These are phyloP conservation scores for Arvicanthis niloticus DNA, from an alignment of 2,113 vertebrate species.

Conservation along the genomic window DNA sequence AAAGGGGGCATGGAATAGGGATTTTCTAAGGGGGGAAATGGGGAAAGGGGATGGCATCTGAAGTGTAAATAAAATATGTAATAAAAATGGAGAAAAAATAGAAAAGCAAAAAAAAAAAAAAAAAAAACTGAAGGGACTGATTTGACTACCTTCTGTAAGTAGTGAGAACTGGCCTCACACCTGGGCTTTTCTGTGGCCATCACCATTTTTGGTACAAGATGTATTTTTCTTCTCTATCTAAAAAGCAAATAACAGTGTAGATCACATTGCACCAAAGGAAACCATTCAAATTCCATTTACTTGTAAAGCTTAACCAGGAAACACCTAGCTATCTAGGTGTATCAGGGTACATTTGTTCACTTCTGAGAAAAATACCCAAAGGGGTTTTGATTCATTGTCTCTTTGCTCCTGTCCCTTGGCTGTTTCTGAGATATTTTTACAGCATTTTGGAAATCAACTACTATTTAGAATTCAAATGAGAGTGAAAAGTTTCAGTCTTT, in stretches of 20 bases:
- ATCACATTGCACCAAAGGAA: not conserved
- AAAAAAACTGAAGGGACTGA: not conserved
- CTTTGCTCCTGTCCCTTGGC: not conserved
- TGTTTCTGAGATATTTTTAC: not conserved
- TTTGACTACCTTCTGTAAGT: not conserved
- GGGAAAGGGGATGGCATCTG: no score
- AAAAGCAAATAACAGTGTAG: not conserved
- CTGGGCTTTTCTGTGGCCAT: not conserved
- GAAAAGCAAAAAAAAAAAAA: no score
- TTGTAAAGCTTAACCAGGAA: not conserved
- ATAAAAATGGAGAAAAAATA: no score
- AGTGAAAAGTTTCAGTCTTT: not conserved
- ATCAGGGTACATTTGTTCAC: not conserved
- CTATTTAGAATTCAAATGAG: not conserved
- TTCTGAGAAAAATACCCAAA: not conserved
- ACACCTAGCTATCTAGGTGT: not conserved
- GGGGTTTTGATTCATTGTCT: not conserved
- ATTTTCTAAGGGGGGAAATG: no score
- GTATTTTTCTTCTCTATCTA: not conserved
- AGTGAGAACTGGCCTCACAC: not conserved
- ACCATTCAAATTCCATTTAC: not conserved
- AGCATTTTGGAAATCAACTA: not conserved
- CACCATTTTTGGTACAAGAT: not conserved
- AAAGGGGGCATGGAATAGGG: no score
- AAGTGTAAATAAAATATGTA: no score